Evolutionary conservation across 2,888 invertebrate genomes (phyloP), one percentile per base, ranked within the genome.

Genomic region (Hirtodrosophila histrioides): DNA sequence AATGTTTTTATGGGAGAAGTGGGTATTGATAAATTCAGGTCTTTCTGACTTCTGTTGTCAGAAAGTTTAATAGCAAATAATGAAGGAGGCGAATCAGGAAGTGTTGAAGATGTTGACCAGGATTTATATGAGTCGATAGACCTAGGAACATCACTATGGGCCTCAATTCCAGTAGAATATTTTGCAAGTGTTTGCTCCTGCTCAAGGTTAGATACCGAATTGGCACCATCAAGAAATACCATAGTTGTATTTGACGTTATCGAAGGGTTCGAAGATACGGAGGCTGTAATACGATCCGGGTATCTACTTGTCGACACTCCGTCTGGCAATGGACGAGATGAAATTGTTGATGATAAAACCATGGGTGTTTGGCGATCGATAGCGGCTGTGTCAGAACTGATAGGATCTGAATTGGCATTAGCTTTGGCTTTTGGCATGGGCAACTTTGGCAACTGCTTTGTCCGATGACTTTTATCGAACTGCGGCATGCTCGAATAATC

Each of bases 381-480:
- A 43, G 48, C 33, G 39, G 29, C 11, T 17, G 35, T 63, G 24
- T 29, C 37, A 44, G 49, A 45, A 39, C 27, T 58, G 9, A 54
- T 45, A 40, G 48, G 43, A 48, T 50, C 40, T 54, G 53, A 31
- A 40, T 46, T 74, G 4, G 36, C 24, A 43, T 46, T 60, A 10
- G 44, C 31, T 45, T 64, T 66, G n/a, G 35, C 11, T 63, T 67
- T 68, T 23, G 55, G 12, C 4, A 44, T 64, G 44, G 88, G 87
- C 61, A 89, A 74, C 64, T 88, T 85, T 49, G 89, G 89, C 45
- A 89, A 78, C 66, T 86, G 89, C 70, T 90, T 89, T 12, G 69
- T 27, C 12, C 78, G 78, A 62, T 58, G 37, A 24, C 35, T 69
- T 53, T 67, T 78, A 41, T 69, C 61, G 27, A 43, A 23, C 39